Percentiles rank a stretch among this genome's conserved stretches.
Evolutionary conservation across 2,797 vertebrate genomes (phyloP).

Genomic region (Orestias chungarensis): DNA sequence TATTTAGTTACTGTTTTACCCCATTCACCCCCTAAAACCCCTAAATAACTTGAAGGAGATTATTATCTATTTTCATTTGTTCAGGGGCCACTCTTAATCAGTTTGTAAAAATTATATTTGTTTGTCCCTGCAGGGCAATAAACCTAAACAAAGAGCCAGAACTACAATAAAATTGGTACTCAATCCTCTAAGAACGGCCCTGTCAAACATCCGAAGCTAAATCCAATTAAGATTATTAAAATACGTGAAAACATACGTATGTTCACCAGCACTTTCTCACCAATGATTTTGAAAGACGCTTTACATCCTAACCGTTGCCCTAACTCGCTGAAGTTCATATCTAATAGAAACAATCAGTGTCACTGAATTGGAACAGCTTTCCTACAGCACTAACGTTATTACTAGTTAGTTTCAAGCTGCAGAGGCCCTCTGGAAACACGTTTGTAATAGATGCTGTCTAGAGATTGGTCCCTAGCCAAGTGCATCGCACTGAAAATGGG

Average conservation of each 20-base stretch:
- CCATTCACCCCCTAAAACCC: not conserved
- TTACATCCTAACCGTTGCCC: not conserved
- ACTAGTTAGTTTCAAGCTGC: not conserved
- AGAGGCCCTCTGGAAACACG: not conserved
- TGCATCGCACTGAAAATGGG: constrained; percentile 8
- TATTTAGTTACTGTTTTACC: not conserved
- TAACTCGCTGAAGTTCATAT: not conserved
- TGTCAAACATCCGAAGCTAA: not conserved
- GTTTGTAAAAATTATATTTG: no score
- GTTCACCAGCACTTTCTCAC: no score
- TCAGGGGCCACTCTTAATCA: no score
- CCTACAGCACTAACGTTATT: not conserved
- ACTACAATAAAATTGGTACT: not conserved
- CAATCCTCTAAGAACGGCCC: not conserved
- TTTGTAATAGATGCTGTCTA: not conserved
- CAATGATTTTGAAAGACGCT: not conserved
- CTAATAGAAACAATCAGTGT: not conserved
- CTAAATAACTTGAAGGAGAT: no score
- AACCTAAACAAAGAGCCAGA: not conserved
- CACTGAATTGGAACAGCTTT: not conserved
- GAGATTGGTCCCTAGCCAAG: not conserved
- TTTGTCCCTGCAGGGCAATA: not conserved
- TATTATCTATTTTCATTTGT: no score
- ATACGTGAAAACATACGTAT: not conserved
- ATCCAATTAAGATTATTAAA: not conserved